Evolutionary conservation across 2,797 vertebrate genomes (phyloP), one percentile per base, ranked within the genome.

Genomic region (Macroramphosus scolopax): DNA sequence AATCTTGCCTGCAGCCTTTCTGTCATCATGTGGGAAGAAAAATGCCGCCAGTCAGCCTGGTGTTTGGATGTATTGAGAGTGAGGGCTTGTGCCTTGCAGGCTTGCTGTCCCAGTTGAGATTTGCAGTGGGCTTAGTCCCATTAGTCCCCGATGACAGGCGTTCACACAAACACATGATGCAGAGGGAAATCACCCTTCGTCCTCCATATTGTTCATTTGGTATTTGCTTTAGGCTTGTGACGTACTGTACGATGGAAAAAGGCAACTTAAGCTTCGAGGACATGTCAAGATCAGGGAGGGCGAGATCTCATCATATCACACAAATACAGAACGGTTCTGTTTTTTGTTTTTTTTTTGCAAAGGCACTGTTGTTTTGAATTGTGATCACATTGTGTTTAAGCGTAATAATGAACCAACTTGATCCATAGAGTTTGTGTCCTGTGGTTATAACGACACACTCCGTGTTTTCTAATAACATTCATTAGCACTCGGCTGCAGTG

Each of bases 61-160:
- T 52, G 72, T 57, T 68, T 63, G n/a, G 44, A 48, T 41, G 45
- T 61, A 70, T 41, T 15, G 36, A 48, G 48, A 47, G 34, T 45
- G 40, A 35, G 36, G 12, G 9, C 49, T 40, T 47, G 50, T 8
- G 13, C 24, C 22, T 26, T 33, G 39, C 31, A 28, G 63, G 51
- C 52, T 61, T 49, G 40, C n/a, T 35, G 37, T 43, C 56, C 50
- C 59, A 48, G 39, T 55, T 60, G 36, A 51, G 57, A 56, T 66
- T 54, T 72, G 40, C 53, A 40, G 20, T 3, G 11, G 26, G 35
- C 39, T 69, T 62, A 62, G 72, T 68, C 58, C 63, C 43, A 60
- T 72, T 46, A 54, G 37, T 66, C 59, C 50, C 57, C 35, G 37
- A 51, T 58, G 54, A 49, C 22, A 66, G 40, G 20, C 44, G 24